Percentiles rank a stretch among this genome's conserved stretches.
Evolutionary conservation across 2,888 invertebrate species (phyloP).

Genomic region (Bedellia somnulentella): DNA sequence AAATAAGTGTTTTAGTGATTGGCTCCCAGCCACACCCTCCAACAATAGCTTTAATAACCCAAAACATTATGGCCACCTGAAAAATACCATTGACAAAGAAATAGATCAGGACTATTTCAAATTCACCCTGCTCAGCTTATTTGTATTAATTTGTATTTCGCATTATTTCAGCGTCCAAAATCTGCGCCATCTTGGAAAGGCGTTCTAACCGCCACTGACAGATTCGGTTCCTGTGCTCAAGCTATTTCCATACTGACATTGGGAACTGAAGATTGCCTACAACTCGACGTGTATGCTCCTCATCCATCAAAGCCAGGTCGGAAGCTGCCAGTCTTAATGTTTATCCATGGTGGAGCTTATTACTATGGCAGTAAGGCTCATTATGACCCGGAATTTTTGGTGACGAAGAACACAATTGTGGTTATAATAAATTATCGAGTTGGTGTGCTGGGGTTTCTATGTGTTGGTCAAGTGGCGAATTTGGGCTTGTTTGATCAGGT

Average conservation of each 20-base stretch:
- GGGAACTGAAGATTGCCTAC: slow-evolving; percentile 36
- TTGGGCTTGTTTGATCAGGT: slow-evolving; percentile 43
- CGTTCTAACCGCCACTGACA: slow-evolving; percentile 24
- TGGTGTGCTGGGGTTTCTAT: slow-evolving; percentile 40
- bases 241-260: slow-evolving; percentile 19
- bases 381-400: slow-evolving; percentile 42
- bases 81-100: too few species aligned
- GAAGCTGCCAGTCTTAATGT: slow-evolving; percentile 35
- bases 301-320: slow-evolving; percentile 13
- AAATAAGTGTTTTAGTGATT: too few species aligned
- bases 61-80: too few species aligned
- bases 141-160: neutral
- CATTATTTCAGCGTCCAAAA: slow-evolving; percentile 24
- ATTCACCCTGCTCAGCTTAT: too few species aligned
- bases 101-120: too few species aligned
- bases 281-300: slow-evolving; percentile 36
- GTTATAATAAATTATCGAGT: slow-evolving; percentile 40
- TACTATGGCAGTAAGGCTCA: slow-evolving; percentile 42
- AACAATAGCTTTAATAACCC: too few species aligned
- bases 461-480: slow-evolving; percentile 34
- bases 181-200: slow-evolving; percentile 28
- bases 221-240: slow-evolving; percentile 29
- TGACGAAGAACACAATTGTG: slow-evolving; percentile 29
- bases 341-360: slow-evolving; percentile 43
- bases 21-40: too few species aligned